Base-by-base conservation (phyloP, 2,113 vertebrate genomes). In the Natator depressus region DNA sequence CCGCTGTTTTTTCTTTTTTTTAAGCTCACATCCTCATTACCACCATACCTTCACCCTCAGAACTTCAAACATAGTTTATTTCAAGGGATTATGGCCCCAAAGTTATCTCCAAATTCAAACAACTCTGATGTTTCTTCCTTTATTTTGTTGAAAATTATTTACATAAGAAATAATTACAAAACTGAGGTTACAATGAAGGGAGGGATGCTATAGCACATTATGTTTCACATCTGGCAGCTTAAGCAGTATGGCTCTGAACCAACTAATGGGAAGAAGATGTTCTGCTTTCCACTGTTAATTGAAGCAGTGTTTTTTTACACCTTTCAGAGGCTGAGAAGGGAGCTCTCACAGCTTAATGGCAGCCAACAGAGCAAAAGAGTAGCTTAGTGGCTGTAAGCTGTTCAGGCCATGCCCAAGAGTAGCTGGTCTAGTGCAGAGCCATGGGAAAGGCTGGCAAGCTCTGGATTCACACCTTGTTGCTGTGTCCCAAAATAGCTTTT, bases 1-100 rank as follows among this genome's bases (percentile, higher is more conserved):
- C 16, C 93, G 82, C 91, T 90, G 72, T 51, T n/a, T 35, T 91
- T 84, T 78, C 3, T 16, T 87, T 90, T 72, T 80, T 78, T 91
- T 85, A 35, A 49, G 91, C 47, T 88, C 78, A 75, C 47, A 57
- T 85, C 83, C 89, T 87, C 20, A 72, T 38, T 38, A 72, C 65
- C 17, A 82, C 2, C 87, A 88, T 13, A 62, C 10, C 78, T 10
- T 80, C n/a, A 55, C 9, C 46, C 87, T 80, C 89, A 84, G 5
- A 88, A 25, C 84, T 50, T 54, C 31, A 54, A 79, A 57, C 3
- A 88, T 3, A 31, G 55, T 35, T 57, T 89, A 78, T 89, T 5
- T 50, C 76, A 90, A 91, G 65, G 46, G 62, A 57, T 0, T 1
- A 86, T 89, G 51, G 50, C 84, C 69, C 42, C 14, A 76, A 0